Base-by-base conservation (phyloP, 2,113 vertebrate species). In the Otocyon megalotis region DNA sequence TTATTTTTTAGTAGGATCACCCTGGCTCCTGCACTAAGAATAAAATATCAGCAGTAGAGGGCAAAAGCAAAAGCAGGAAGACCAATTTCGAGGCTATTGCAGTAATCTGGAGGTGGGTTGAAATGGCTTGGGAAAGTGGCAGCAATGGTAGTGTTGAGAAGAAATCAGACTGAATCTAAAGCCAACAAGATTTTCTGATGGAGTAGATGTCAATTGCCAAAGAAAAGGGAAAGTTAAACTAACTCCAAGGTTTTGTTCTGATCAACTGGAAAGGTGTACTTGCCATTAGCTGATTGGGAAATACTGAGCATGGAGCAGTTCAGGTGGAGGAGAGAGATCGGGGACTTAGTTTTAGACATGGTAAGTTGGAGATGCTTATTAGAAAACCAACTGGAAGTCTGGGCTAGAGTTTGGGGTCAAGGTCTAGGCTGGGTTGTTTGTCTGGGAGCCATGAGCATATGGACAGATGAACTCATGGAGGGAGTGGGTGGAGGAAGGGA, bases 361-460 rank as follows among this genome's bases (percentile, higher is more conserved):
- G 6, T 24, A 2, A 43, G 35, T 58, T 30, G 43, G 72, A 69
- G 50, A 4, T 1, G 10, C 9, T 56, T n/a, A 12, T 53, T 16
- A 37, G 71, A 56, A 69, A 58, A 50, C 48, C 54, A 67, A 0
- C 48, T 14, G 11, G 17, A 77, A 65, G 24, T 30, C 3, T 67
- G 30, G 17, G 15, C 69, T 50, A 8, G 26, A 26, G 35, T 37
- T 19, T 71, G 0, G 53, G 17, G 50, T 43, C 1, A 16, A 48
- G 58, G 83, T 35, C 62, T 16, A 63, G n/a, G 56, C 28, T 89
- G 37, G 53, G 16, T 22, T 24, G 0, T 4, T 1, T 7, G 2
- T 11, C 32, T 50, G 72, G 8, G 81, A 50, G 67, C 10, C 16
- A 0, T 43, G 60, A n/a, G 48, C 35, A 0, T 2, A 0, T 0